These are phyloP conservation scores for Scomberomorus guttatus DNA, from an alignment of 2,797 vertebrate species.

Conservation along the genomic window DNA sequence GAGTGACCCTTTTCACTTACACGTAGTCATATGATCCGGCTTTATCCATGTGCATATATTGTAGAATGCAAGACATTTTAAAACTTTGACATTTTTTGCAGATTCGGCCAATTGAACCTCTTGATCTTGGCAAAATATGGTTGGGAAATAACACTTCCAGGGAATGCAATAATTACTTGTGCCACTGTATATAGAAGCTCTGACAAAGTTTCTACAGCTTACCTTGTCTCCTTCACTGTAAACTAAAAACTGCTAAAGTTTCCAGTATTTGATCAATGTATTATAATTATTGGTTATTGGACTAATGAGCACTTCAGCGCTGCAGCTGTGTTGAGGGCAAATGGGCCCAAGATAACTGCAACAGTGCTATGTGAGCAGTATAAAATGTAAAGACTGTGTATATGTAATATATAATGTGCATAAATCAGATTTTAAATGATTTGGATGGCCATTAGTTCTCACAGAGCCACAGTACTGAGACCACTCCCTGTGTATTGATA, in stretches of 20 bases:
- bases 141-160: constrained; percentile 7
- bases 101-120: neutral
- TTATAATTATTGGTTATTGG: constrained; percentile 23
- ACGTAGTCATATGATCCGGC: no score
- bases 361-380: constrained; percentile 13
- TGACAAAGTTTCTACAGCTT: neutral
- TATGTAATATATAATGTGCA: no score
- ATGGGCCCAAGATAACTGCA: constrained; percentile 28
- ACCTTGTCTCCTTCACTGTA: neutral
- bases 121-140: neutral
- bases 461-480: constrained; percentile 35
- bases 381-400: constrained; percentile 42
- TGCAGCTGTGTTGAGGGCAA: constrained; percentile 19
- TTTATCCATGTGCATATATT: neutral
- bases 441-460: constrained; percentile 56
- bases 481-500: constrained; percentile 59
- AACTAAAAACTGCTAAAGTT: constrained; percentile 6
- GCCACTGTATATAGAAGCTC: constrained; percentile 3
- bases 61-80: neutral
- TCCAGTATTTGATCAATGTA: constrained; percentile 18
- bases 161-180: constrained; percentile 21
- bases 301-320: constrained; percentile 11
- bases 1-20: no score
- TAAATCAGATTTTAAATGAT: constrained; percentile 71
- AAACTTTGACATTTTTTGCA: neutral